Percentiles rank a stretch among this genome's conserved stretches.
Conservation (phyloP, 2,888 invertebrate species). For the Calameuta filiformis region DNA sequence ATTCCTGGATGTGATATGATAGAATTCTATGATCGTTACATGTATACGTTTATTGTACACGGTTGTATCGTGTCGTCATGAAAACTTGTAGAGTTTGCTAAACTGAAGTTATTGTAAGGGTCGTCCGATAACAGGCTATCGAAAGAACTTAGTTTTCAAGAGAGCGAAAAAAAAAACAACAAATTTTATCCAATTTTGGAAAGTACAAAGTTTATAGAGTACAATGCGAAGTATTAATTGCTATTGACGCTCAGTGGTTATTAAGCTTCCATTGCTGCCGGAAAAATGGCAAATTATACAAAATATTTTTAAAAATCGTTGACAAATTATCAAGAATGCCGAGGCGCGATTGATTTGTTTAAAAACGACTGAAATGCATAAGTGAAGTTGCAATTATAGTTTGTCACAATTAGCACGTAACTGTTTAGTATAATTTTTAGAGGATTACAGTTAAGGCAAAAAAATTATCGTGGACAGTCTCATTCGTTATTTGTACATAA, state of each 20-base stretch:
- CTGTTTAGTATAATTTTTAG: not conserved
- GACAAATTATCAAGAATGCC: not conserved
- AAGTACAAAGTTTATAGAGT: not conserved
- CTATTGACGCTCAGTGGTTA: not conserved
- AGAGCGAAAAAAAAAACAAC: not conserved
- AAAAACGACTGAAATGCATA: not conserved
- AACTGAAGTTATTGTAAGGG: not conserved
- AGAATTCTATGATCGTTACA: not conserved
- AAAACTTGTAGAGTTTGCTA: not conserved
- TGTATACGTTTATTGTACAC: not conserved
- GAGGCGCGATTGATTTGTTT: not conserved
- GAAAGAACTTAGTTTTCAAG: not conserved
- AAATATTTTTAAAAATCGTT: not conserved
- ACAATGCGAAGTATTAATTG: not conserved
- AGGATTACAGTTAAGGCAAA: not conserved
- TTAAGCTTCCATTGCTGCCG: not conserved
- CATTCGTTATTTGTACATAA: not conserved
- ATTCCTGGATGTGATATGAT: not conserved
- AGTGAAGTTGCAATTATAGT: not conserved
- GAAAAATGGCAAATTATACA: not conserved
- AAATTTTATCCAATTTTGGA: not conserved
- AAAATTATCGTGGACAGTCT: not conserved
- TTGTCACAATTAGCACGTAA: not conserved
- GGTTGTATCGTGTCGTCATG: not conserved
- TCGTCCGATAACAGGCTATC: not conserved